Base-by-base conservation (phyloP, 2,888 invertebrate genomes). In the Azorinus chamasolen region DNA sequence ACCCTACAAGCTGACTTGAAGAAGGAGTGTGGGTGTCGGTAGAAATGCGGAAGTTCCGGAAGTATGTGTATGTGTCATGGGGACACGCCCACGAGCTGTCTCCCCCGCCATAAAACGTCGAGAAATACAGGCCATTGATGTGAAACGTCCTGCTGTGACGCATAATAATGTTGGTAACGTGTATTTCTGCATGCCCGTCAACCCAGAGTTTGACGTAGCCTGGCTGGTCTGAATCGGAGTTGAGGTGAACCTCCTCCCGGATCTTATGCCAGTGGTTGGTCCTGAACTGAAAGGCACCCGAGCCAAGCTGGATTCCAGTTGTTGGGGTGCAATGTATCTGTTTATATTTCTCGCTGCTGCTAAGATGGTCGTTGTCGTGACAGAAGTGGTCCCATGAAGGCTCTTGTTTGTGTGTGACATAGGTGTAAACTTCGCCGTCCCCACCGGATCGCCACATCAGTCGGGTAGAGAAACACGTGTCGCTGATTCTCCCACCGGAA, bases 361-460 rank as follows among this genome's bases (percentile, higher is more conserved):
- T 32, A 6, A n/a, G 24, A 32, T 32, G 32, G 3, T 48, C 48
- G n/a, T 48, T 25, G 20, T 46, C 22, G 8, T 48, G 12, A 32
- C 61, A 61, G n/a, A 51, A 53, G 20, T 25, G 1, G 2, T n/a
- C 37, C 41, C 27, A 32, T 32, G 32, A 32, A 32, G 32, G 10
- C 5, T 69, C 32, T 51, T 82, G 81, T 14, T 55, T 22, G 37
- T 83, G 74, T 2, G 86, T 80, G 18, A 87, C 79, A 61, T 89
- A 89, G n/a, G 84, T 74, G 57, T 89, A 89, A 10, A 88, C 84
- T 63, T 88, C 89, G 0, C 87, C 88, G 32, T 86, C 85, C 1
- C 89, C 32, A n/a, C 81, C 41, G 4, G 61, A 24, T 0, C 89
- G 72, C 88, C 87, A 90, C 89, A 90, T 89, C 18, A 88, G 76